Evolutionary conservation across 1,140 invertebrate genomes (phyloP), one percentile per base, ranked within the genome.

Genomic region (Bombus superbus): DNA sequence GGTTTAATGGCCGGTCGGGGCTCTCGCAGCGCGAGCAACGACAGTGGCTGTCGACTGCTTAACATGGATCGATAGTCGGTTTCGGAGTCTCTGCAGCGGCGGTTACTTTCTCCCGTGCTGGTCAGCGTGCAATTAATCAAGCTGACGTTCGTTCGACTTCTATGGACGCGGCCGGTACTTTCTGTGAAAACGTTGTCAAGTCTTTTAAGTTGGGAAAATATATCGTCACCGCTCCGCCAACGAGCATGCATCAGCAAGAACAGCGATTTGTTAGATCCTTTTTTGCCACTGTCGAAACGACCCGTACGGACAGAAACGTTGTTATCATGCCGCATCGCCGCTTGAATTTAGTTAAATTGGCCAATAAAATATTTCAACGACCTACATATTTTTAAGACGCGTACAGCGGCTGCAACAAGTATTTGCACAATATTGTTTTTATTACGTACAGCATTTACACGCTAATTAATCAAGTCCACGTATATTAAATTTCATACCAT

Each of bases 111-210:
- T 57, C 64, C 22, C 4, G 32, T n/a, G 44, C 47, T 25, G 72
- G 72, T 69, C 74, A 66, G 32, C 73, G 25, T 25, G 44, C 64
- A 83, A 83, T 83, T 83, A 83, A 83, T 83, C 81, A 78, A 44
- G 25, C 38, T 78, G 44, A 83, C 74, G 66, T 66, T 76, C 74
- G 44, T 83, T 57, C 62, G 42, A 53, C 42, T 68, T 40, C 35
- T 35, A 83, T 62, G 44, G 35, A 42, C 62, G 42, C 8, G 81
- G 18, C n/a, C 28, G 42, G 10, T 75, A n/a, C 57, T 64, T 57
- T 75, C 57, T 35, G 47, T 44, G 74, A 83, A 57, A 77, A 68
- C 44, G 74, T 77, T 83, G 74, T 78, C 62, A 78, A 83, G 73
- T 77, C 75, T 69, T 83, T 83, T 78, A 76, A 73, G 64, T 38